Base-by-base conservation (phyloP, 2,888 invertebrate species). In the Prenolepis imparis region DNA sequence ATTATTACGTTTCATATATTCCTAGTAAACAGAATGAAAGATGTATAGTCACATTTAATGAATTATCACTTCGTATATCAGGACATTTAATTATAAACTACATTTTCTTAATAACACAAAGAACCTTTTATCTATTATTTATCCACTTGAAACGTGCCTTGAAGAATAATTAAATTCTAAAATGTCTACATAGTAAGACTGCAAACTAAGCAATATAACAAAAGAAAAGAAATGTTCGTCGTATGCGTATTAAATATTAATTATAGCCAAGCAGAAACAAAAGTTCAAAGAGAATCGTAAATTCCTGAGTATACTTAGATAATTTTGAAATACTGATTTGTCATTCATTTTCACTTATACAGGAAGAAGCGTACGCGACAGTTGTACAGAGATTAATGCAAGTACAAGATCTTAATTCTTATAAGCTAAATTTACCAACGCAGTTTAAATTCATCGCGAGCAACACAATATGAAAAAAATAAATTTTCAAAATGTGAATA, bases 401-500 rank as follows among this genome's bases (percentile, higher is more conserved):
- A 28, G 15, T 39, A n/a, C 64, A 12, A 18, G 39, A 2, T 9
- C 11, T 64, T 18, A 6, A n/a, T 8, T 64, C 3, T 67, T 18
- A 44, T 18, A 48, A 1, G 18, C 9, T 67, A 9, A 0, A 8
- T 24, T 48, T 44, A n/a, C 9, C 18, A 18, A 67, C 15, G 3
- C 18, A 48, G 8, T 48, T 67, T 0, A 5, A 1, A 24, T 66
- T 8, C 12, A 9, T 15, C 9, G 11, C 15, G 3, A 48, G 15
- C 2, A 21, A 28, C n/a, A 12, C 28, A 24, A 12, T 28, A 15
- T 18, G 11, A 36, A n/a, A 15, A n/a, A 12, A 6, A 91, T 92
- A 88, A 61, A 91, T 84, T 91, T 91, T 21, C 39, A 57, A 24
- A 88, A 41, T 5, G 36, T 85, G 3, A 92, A 87, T 86, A 68